Conservation (phyloP, 2,797 vertebrate species). For the Perodicticus potto region DNA sequence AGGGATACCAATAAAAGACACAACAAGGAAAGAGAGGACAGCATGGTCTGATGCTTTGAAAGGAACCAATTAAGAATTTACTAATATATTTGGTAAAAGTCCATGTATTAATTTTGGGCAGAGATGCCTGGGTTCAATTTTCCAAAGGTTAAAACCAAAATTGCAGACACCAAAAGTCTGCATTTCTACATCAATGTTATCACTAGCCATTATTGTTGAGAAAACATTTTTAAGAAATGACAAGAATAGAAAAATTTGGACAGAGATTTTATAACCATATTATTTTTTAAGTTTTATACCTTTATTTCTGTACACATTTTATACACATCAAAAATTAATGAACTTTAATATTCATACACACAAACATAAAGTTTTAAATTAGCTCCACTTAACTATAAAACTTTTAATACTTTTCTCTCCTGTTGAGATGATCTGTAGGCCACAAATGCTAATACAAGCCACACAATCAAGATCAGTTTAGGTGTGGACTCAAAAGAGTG, state of each 20-base stretch:
- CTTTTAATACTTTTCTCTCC: not conserved
- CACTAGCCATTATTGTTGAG: not conserved
- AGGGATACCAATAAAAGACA: not conserved
- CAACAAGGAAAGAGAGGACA: not conserved
- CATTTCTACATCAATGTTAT: not conserved
- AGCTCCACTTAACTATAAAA: constrained; percentile 36
- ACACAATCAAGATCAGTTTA: not conserved
- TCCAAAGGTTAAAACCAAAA: constrained; percentile 31
- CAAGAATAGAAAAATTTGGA: not conserved
- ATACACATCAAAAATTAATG: constrained; percentile 7
- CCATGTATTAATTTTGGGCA: not conserved
- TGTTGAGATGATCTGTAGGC: not conserved
- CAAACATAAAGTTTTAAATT: constrained; percentile 49
- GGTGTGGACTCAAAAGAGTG: not conserved
- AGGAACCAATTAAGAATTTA: not conserved
- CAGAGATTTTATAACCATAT: not conserved
- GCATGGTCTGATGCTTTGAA: not conserved
- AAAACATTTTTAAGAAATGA: constrained; percentile 34
- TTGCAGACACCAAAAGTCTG: not conserved
- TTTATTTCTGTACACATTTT: constrained; percentile 13
- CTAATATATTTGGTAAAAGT: not conserved
- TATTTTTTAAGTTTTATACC: not conserved
- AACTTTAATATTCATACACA: not conserved
- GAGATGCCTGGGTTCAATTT: not conserved
- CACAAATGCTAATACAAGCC: not conserved